These are phyloP conservation scores for Lepilemur septentrionalis DNA, from an alignment of 2,797 vertebrate genomes.

Conservation along the genomic window DNA sequence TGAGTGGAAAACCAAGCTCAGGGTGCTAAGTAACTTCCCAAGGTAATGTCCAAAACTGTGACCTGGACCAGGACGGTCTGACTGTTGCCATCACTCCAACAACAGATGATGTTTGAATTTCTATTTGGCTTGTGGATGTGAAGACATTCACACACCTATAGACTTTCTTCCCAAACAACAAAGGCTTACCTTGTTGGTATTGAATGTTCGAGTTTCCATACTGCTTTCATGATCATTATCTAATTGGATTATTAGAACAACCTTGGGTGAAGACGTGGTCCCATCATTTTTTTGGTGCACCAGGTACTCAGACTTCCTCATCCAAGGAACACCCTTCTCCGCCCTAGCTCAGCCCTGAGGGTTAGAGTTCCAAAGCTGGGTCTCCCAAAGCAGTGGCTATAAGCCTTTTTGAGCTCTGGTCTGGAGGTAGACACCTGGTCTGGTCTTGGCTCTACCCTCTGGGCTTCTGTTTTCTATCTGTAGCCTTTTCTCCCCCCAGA, in stretches of 20 bases:
- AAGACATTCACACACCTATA: not conserved
- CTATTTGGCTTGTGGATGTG: not conserved
- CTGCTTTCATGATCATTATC: not conserved
- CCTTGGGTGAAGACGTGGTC: not conserved
- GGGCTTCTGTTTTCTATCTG: not conserved
- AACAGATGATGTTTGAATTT: not conserved
- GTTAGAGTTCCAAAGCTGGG: not conserved
- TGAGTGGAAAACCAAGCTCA: not conserved
- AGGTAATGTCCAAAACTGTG: not conserved
- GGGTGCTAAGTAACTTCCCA: not conserved
- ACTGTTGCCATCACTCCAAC: not conserved
- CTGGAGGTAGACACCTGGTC: not conserved
- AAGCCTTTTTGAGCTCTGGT: not conserved
- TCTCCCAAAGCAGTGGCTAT: not conserved
- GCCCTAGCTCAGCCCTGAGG: not conserved
- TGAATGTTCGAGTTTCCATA: too few relatives aligned
- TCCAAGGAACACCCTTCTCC: fast-evolving
- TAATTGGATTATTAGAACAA: not conserved
- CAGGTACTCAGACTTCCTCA: not conserved
- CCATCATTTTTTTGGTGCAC: not conserved
- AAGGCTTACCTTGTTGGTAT: not conserved
- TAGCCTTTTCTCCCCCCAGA: conserved; percentile 63
- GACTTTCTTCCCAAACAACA: too few relatives aligned
- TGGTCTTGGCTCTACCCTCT: not conserved
- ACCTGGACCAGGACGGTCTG: fast-evolving